These are phyloP conservation scores for honey bee (Apis mellifera) DNA, from an alignment of 1,140 invertebrate genomes.

Conservation along the genomic window Amel_HAv3.1 CM009941.2:10340001-10340500, in stretches of 20 bases:
- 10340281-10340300: slow-evolving; percentile 40
- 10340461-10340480: not conserved
- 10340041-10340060: not conserved
- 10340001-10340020: too few relatives aligned
- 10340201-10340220: slow-evolving; percentile 16
- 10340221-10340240: slow-evolving; percentile 65
- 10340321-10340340: slow-evolving; percentile 30
- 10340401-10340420: slow-evolving; percentile 54
- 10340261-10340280: slow-evolving; percentile 1
- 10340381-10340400: slow-evolving; percentile 46
- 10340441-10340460: not conserved
- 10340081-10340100: not conserved
- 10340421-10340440: slow-evolving; percentile 35
- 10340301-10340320: slow-evolving; percentile 32
- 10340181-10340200: not conserved
- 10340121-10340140: slow-evolving; percentile 50
- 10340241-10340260: slow-evolving; percentile 64
- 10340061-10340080: not conserved
- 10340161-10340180: not conserved
- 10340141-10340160: slow-evolving; percentile 47
- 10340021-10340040: too few relatives aligned
- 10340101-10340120: slow-evolving; percentile 22
- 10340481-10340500: not conserved
- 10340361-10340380: slow-evolving; percentile 74
- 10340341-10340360: slow-evolving; percentile 77